A percentile compares a stretch with the other conserved stretches of the same genome.
phyloP scores from a whole-genome alignment of 1,140 invertebrate genomes.

The Atta texana region DNA sequence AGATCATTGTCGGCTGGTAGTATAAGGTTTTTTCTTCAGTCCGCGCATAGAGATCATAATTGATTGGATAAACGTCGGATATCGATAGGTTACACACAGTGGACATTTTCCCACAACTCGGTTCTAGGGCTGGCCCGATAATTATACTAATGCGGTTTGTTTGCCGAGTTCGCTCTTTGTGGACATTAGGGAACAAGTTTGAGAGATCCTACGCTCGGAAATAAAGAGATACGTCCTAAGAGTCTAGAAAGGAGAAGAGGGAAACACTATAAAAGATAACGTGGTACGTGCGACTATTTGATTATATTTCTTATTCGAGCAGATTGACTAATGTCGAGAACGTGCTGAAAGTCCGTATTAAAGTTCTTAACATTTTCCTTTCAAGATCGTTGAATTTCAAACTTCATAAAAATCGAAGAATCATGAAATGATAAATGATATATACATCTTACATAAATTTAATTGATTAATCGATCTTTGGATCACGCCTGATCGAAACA shows the following conservation, averaged over 20 bases:
- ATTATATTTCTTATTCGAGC: slow-evolving; percentile 6
- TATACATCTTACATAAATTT: slow-evolving; percentile 23
- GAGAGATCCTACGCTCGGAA: slow-evolving; percentile 34
- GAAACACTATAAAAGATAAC: slow-evolving; percentile 64
- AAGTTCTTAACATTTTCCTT: neutral
- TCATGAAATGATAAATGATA: slow-evolving; percentile 16
- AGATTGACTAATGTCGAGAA: slow-evolving; percentile 16
- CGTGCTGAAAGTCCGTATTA: neutral
- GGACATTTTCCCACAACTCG: slow-evolving; percentile 71
- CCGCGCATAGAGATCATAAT: slow-evolving; percentile 67
- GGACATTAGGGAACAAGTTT: slow-evolving; percentile 52
- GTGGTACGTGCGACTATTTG: slow-evolving; percentile 38
- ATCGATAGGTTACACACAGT: slow-evolving; percentile 39
- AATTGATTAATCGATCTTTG: slow-evolving; percentile 38
- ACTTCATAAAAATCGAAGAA: neutral
- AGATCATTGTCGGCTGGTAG: slow-evolving; percentile 27
- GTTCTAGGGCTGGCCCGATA: slow-evolving; percentile 65
- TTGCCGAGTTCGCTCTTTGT: slow-evolving; percentile 64
- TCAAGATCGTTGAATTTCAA: neutral
- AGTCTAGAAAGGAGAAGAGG: slow-evolving; percentile 17
- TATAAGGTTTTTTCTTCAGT: slow-evolving; percentile 1
- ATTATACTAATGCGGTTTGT: slow-evolving; percentile 77
- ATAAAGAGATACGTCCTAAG: slow-evolving; percentile 18
- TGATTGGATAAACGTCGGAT: slow-evolving; percentile 68
- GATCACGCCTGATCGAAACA: neutral